Evolutionary conservation across 1,140 invertebrate species (phyloP), one percentile per base, ranked within the genome.

Genomic region (Trinorchestia longiramus): DNA sequence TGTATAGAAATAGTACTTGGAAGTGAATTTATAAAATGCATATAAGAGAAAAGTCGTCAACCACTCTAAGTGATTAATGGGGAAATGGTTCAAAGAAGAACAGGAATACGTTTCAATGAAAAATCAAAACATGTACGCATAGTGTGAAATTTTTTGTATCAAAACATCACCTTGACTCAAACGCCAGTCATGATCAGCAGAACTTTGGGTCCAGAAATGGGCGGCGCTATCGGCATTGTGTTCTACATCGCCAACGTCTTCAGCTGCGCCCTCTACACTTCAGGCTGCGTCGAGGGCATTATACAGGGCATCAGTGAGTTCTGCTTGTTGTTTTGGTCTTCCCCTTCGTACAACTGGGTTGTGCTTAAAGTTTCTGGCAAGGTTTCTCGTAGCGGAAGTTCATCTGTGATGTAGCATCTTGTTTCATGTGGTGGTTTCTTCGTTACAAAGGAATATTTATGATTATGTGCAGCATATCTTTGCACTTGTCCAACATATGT

Each of bases 241-340:
- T 99, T 99, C 97, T 99, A 99, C 97, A 98, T 99, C 97, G 99
- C 99, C 0, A 99, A 99, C 97, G 98, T 99, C 11, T 99, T 99
- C 4, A 99, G 99, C 53, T 99, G 99, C 97, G 99, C 99, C 8
- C 98, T 99, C 41, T 99, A 99, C 97, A 98, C 99, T 94, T 98
- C 98, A 43, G 99, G 99, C 15, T 99, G 99, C 97, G 98, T 99
- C n/a, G 99, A 99, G 98, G 99, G 99, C n/a, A 97, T 99, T 44
- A 98, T 99, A 41, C 98, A 99, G 97, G 99, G 99, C 97, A 99
- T 99, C 98, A 99, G 99, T 95, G 98, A 98, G n/a, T 98, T 45
- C 36, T 77, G 28, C 28, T 11, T 36, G 62, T 36, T 77, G 47
- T 77, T 23, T 3, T 23, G 15, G 62, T 77, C 28, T 77, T 77